Evolutionary conservation across 2,113 vertebrate species (phyloP).

Genomic region (Elgaria multicarinata): DNA sequence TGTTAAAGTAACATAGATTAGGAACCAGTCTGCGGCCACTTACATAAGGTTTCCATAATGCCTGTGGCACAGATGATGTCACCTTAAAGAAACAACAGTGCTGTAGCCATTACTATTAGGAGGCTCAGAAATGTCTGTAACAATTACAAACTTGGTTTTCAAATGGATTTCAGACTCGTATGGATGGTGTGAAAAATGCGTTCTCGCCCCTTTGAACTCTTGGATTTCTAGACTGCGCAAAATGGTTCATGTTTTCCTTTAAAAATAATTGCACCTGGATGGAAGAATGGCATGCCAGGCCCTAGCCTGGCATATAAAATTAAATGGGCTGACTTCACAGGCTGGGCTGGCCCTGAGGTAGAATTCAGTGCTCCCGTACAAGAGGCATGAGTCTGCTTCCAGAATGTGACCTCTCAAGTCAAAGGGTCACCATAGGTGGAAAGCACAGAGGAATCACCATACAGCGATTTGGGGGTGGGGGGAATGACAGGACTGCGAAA

Average conservation of each 20-base stretch:
- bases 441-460: slow-evolving; percentile 56
- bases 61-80: slow-evolving; percentile 57
- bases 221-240: slow-evolving; percentile 48
- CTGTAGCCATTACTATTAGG: slow-evolving; percentile 61
- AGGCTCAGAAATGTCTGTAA: slow-evolving; percentile 63
- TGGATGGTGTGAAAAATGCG: slow-evolving; percentile 72
- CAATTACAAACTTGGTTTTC: slow-evolving; percentile 71
- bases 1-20: slow-evolving; percentile 40
- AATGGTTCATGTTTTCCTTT: slow-evolving; percentile 66
- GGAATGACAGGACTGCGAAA: slow-evolving; percentile 36
- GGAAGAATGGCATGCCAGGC: slow-evolving; percentile 63
- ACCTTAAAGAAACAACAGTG: slow-evolving; percentile 55
- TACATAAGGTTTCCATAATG: slow-evolving; percentile 71
- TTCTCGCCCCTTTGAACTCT: slow-evolving; percentile 71
- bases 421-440: slow-evolving; percentile 65
- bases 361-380: slow-evolving; percentile 54
- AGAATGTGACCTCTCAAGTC: slow-evolving; percentile 64
- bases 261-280: slow-evolving; percentile 73
- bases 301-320: slow-evolving; percentile 60
- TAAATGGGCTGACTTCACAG: slow-evolving; percentile 64
- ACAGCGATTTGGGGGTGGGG: slow-evolving; percentile 34
- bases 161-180: slow-evolving; percentile 60
- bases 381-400: slow-evolving; percentile 55
- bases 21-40: slow-evolving; percentile 13
- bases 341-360: slow-evolving; percentile 19